Evolutionary conservation across 2,113 vertebrate genomes (phyloP).

Genomic region (Dissostichus mawsoni): DNA sequence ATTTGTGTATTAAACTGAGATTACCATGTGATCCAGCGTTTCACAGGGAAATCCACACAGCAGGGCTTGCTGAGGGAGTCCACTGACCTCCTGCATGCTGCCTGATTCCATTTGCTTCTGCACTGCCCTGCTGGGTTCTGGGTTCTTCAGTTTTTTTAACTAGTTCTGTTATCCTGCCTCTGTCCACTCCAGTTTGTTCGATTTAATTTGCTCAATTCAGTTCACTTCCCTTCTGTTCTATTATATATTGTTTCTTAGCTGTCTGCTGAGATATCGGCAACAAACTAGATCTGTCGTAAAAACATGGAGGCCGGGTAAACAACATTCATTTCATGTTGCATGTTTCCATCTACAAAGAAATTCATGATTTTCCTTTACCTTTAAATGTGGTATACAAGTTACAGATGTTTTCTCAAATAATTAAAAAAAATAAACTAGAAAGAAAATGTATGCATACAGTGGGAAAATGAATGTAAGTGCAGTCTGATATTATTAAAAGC

Average conservation of each 20-base stretch:
- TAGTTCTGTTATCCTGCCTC: constrained; percentile 1
- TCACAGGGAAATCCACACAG: constrained; percentile 58
- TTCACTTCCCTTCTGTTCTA: not conserved
- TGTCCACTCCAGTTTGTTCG: not conserved
- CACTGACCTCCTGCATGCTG: constrained; percentile 43
- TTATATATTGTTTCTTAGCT: not conserved
- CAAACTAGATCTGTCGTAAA: no score
- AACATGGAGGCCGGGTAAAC: no score
- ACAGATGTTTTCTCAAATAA: no score
- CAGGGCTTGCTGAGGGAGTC: constrained; percentile 22
- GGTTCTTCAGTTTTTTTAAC: not conserved
- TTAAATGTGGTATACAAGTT: no score
- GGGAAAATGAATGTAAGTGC: no score
- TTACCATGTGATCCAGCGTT: constrained; percentile 72
- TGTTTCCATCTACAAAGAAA: no score
- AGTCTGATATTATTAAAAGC: constrained; percentile 1
- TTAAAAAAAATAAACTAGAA: no score
- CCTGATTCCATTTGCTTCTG: constrained; percentile 29
- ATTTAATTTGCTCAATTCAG: constrained; percentile 19
- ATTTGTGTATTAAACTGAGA: constrained; percentile 81
- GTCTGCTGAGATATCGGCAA: no score
- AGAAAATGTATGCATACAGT: no score
- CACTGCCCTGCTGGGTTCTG: not conserved
- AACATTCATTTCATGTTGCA: no score
- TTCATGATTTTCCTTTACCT: no score